Percentiles rank a stretch among this genome's conserved stretches.
These are phyloP conservation scores for Aphidius gifuensis DNA, from an alignment of 1,140 invertebrate species.

Conservation along the genomic window DNA sequence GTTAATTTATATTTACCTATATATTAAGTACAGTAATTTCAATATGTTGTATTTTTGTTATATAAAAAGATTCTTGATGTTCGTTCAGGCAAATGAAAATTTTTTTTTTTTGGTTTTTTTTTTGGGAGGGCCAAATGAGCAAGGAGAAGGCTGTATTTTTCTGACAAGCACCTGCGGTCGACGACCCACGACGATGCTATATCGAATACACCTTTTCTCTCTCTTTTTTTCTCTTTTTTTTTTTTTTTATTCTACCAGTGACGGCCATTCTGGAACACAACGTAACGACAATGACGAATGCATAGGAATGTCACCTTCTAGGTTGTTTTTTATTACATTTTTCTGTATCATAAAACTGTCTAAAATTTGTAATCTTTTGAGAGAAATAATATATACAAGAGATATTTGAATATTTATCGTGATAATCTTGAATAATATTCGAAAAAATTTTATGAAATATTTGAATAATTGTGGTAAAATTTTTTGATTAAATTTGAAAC, in stretches of 20 bases:
- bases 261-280: constrained; percentile 22
- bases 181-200: constrained; percentile 46
- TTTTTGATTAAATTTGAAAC: no score
- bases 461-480: no score
- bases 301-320: constrained; percentile 31
- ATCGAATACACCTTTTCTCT: constrained; percentile 45
- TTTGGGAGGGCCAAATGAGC: constrained; percentile 32
- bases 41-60: no score
- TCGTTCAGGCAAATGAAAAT: not conserved
- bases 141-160: constrained; percentile 21
- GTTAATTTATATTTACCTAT: not conserved
- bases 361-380: not conserved
- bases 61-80: not conserved
- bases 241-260: constrained; percentile 23
- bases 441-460: no score
- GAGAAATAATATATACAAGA: no score
- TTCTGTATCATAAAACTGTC: not conserved
- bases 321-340: constrained; percentile 12
- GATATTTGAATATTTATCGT: no score
- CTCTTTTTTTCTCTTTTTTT: not conserved
- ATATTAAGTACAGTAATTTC: not conserved
- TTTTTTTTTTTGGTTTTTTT: not conserved
- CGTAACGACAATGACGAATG: constrained; percentile 31
- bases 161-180: constrained; percentile 51
- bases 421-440: no score